Conservation (phyloP, 2,888 invertebrate genomes). For the Metalampra italica region DNA sequence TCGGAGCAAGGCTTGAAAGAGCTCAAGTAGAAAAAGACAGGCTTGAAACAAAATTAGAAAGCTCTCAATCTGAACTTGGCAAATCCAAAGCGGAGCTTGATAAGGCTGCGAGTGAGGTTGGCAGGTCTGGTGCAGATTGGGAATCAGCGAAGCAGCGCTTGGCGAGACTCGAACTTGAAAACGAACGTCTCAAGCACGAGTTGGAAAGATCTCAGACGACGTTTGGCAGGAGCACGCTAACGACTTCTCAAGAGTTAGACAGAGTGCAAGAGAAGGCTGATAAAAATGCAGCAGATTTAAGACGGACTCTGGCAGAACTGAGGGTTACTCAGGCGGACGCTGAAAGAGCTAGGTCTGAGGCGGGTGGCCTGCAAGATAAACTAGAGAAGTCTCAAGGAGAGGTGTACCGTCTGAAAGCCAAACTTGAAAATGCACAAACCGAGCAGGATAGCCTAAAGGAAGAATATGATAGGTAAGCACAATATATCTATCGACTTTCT, state of each 20-base stretch:
- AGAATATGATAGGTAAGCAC: conserved; percentile 86
- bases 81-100: conserved; percentile 96
- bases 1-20: conserved; percentile 91
- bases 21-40: conserved; percentile 94
- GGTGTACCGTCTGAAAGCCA: conserved; percentile 95
- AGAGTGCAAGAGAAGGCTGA: conserved; percentile 91
- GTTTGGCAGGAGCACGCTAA: conserved; percentile 89
- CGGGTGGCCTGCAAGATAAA: conserved; percentile 92
- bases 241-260: conserved; percentile 90
- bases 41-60: conserved; percentile 93
- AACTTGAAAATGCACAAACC: conserved; percentile 95
- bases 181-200: conserved; percentile 92
- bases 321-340: conserved; percentile 95
- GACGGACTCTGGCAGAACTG: conserved; percentile 92
- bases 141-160: conserved; percentile 90
- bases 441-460: conserved; percentile 96
- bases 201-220: conserved; percentile 90
- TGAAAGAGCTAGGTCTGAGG: conserved; percentile 90
- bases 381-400: conserved; percentile 96
- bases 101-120: conserved; percentile 93
- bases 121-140: conserved; percentile 93
- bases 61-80: conserved; percentile 94
- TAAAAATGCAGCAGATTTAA: conserved; percentile 88
- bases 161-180: conserved; percentile 92
- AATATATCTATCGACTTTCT: not conserved